phyloP scores from a whole-genome alignment of 2,113 vertebrate species.

The Coregonus clupeaformis region DNA sequence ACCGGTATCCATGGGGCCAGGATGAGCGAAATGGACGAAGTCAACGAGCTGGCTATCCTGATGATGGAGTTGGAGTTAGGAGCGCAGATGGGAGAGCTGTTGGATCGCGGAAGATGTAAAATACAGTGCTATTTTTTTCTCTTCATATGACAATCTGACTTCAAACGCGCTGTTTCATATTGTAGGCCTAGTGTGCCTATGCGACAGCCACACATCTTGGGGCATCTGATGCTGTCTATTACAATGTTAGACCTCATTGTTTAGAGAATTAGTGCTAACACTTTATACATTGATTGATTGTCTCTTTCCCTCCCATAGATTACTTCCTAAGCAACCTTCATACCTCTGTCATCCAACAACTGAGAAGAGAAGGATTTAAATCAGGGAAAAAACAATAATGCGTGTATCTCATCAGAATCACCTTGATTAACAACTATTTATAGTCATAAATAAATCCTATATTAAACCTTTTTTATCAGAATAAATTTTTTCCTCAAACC shows the following conservation, averaged over 20 bases:
- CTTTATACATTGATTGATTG: neutral
- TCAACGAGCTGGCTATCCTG: neutral
- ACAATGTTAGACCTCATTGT: no score
- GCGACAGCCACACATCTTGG: no score
- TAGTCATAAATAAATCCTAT: neutral
- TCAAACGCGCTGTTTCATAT: neutral
- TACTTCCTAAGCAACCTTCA: slow-evolving; percentile 32
- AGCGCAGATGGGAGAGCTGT: neutral
- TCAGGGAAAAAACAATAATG: no score
- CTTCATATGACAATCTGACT: neutral
- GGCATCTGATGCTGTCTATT: no score
- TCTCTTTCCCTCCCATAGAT: slow-evolving; percentile 6
- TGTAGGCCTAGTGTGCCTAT: neutral
- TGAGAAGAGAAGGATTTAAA: no score
- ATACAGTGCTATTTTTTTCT: neutral
- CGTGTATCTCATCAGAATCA: no score
- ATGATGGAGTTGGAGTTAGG: slow-evolving; percentile 5
- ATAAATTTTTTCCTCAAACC: no score
- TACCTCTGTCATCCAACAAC: no score
- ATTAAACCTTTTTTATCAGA: neutral
- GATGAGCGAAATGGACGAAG: neutral
- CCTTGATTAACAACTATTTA: no score
- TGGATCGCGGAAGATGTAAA: neutral
- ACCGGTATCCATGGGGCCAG: neutral
- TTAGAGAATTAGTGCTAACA: no score